phyloP scores from a whole-genome alignment of 2,888 invertebrate genomes.

The Ypsolopha scabrella region DNA sequence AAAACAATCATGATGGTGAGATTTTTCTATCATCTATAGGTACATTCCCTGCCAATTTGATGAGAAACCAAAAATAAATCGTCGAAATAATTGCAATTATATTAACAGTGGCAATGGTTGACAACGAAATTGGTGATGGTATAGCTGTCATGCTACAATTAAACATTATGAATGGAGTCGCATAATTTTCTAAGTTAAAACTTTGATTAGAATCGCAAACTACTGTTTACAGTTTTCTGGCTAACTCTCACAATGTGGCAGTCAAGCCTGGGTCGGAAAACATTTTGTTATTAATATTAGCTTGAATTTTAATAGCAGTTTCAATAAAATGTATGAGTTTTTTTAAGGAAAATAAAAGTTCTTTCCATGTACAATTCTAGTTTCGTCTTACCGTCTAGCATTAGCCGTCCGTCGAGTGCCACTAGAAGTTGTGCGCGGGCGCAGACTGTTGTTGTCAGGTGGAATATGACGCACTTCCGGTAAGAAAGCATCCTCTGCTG shows the following conservation, averaged over 20 bases:
- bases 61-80: slow-evolving; percentile 20
- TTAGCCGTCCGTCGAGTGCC: slow-evolving; percentile 61
- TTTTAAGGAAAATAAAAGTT: neutral
- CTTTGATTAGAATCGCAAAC: too few relatives aligned
- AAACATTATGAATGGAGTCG: slow-evolving; percentile 1
- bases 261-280: too few relatives aligned
- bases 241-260: too few relatives aligned
- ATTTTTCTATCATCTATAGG: neutral
- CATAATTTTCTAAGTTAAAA: too few relatives aligned
- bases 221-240: too few relatives aligned
- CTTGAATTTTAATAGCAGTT: neutral
- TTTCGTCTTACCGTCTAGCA: slow-evolving; percentile 42
- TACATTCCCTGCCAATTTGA: slow-evolving; percentile 28
- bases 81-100: slow-evolving; percentile 1
- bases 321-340: slow-evolving; percentile 2
- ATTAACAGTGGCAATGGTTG: neutral
- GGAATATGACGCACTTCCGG: slow-evolving; percentile 46
- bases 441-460: slow-evolving; percentile 37
- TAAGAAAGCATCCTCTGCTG: slow-evolving; percentile 55
- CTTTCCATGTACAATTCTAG: too few relatives aligned
- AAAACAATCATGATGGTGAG: slow-evolving; percentile 17
- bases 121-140: slow-evolving; percentile 15
- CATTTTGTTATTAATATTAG: too few relatives aligned
- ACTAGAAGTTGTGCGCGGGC: slow-evolving; percentile 52
- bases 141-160: slow-evolving; percentile 25